A percentile compares a stretch with the other conserved stretches of the same genome.
Evolutionary conservation across 2,888 invertebrate species (phyloP).

Genomic region (Ornithoptera alexandrae): DNA sequence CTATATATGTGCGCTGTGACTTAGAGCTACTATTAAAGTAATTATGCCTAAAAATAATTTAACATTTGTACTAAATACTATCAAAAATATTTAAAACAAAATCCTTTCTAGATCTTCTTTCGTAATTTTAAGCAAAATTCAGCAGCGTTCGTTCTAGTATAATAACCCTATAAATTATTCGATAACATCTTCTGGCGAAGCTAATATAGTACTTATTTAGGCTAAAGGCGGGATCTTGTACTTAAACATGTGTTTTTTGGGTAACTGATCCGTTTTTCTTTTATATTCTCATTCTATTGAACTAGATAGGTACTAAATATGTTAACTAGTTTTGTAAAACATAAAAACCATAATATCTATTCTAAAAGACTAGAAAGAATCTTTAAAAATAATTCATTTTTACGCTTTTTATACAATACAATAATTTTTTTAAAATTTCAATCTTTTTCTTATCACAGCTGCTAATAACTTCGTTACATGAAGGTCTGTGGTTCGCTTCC

Average conservation of each 20-base stretch:
- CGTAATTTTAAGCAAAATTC: not conserved
- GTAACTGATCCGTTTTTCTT: not conserved
- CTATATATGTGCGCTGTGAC: too few relatives aligned
- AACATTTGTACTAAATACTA: not conserved
- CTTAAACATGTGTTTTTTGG: slow-evolving; percentile 1
- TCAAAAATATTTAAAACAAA: not conserved
- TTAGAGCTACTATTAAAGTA: too few relatives aligned
- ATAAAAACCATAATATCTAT: too few relatives aligned
- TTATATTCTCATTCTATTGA: not conserved
- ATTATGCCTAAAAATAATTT: too few relatives aligned
- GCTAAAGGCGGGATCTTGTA: slow-evolving; percentile 2
- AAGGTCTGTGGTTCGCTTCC: too few relatives aligned
- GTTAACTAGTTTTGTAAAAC: not conserved
- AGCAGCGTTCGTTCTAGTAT: slow-evolving; percentile 8
- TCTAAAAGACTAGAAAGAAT: too few relatives aligned
- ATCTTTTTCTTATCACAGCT: too few relatives aligned
- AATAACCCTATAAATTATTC: slow-evolving; percentile 21
- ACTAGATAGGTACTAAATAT: not conserved
- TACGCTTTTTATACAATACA: too few relatives aligned
- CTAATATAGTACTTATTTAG: slow-evolving; percentile 15
- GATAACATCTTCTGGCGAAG: slow-evolving; percentile 17
- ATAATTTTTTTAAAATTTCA: too few relatives aligned
- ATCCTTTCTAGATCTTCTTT: not conserved
- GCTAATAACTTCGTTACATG: too few relatives aligned
- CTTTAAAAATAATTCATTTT: too few relatives aligned